Evolutionary conservation across 1,140 invertebrate species (phyloP).

Genomic region (Pseudoatta argentina): DNA sequence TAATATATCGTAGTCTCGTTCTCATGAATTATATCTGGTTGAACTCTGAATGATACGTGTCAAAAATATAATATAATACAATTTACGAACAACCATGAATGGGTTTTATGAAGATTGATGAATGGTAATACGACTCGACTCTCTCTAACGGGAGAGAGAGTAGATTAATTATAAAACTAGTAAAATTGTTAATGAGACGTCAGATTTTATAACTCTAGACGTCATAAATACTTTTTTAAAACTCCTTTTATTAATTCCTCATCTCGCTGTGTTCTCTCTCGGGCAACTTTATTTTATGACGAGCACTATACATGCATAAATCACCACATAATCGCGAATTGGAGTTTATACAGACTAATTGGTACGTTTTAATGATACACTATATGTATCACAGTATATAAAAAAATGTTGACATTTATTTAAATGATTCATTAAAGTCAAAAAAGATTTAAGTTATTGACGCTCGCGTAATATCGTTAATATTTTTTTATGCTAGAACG

Average conservation of each 20-base stretch:
- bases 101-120: slow-evolving; percentile 68
- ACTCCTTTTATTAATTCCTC: slow-evolving; percentile 46
- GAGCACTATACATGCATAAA: slow-evolving; percentile 25
- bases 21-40: slow-evolving; percentile 26
- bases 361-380: background rate
- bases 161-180: slow-evolving; percentile 50
- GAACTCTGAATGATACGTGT: slow-evolving; percentile 10
- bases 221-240: slow-evolving; percentile 44
- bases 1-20: slow-evolving; percentile 4
- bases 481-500: background rate
- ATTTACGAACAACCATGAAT: slow-evolving; percentile 37
- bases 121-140: background rate
- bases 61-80: slow-evolving; percentile 38
- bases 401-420: background rate
- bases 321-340: slow-evolving; percentile 25
- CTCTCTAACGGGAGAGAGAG: slow-evolving; percentile 14
- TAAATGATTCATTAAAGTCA: background rate
- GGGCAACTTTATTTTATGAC: slow-evolving; percentile 37
- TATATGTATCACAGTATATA: background rate
- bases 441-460: background rate
- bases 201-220: slow-evolving; percentile 12
- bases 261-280: background rate
- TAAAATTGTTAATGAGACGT: slow-evolving; percentile 52
- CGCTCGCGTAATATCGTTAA: background rate
- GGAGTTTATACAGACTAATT: slow-evolving; percentile 31